phyloP scores from a whole-genome alignment of 2,888 invertebrate genomes.

The Lasius platythorax region DNA sequence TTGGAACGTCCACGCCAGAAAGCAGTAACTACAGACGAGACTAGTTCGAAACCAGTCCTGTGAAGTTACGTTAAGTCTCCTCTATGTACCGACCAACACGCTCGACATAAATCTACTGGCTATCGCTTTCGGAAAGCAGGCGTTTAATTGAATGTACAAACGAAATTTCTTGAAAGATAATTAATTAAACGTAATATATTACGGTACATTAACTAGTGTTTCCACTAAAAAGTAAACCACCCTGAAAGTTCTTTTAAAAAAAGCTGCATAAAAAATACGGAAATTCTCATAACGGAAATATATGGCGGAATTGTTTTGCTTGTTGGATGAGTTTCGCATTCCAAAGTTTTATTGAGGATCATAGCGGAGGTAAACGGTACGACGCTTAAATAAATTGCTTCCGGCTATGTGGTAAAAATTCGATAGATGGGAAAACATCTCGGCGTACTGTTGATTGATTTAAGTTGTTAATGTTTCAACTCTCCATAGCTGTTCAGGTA shows the following conservation, averaged over 20 bases:
- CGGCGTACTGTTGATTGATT: slow-evolving; percentile 17
- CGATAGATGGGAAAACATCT: slow-evolving; percentile 32
- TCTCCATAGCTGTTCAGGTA: not conserved
- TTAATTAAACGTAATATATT: not conserved
- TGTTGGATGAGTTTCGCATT: slow-evolving; percentile 18
- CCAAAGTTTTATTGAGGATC: slow-evolving; percentile 35
- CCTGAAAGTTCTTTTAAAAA: not conserved
- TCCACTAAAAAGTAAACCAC: not conserved
- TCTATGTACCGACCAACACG: slow-evolving; percentile 27
- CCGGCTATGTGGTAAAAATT: slow-evolving; percentile 33
- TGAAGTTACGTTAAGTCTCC: slow-evolving; percentile 59
- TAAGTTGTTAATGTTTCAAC: slow-evolving; percentile 8
- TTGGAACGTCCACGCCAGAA: slow-evolving; percentile 58
- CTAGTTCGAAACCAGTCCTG: slow-evolving; percentile 55
- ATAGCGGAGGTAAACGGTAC: not conserved
- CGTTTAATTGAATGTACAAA: slow-evolving; percentile 30
- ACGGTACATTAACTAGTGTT: not conserved
- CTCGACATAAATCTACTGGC: slow-evolving; percentile 48
- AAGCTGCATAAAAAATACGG: not conserved
- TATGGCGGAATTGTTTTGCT: slow-evolving; percentile 1
- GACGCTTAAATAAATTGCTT: slow-evolving; percentile 33
- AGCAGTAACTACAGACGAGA: slow-evolving; percentile 39
- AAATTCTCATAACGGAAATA: not conserved
- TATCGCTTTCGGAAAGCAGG: slow-evolving; percentile 9
- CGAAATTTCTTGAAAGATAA: not conserved